Evolutionary conservation across 2,797 vertebrate species (phyloP), one percentile per base, ranked within the genome.

Genomic region (Hoplostethus mediterraneus): DNA sequence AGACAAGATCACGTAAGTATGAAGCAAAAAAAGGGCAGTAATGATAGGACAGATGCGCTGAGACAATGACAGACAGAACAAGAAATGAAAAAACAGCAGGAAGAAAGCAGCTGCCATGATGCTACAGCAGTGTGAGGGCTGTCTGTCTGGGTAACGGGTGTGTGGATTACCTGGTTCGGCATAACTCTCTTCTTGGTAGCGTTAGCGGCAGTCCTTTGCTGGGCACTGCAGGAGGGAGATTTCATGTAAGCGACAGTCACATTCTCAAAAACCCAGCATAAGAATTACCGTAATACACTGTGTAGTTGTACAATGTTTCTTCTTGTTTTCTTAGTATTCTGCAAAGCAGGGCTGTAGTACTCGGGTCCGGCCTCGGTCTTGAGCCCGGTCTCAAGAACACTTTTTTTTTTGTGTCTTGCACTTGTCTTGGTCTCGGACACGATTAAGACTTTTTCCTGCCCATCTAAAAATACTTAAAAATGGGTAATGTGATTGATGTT

Each of bases 111-210:
- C 11, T 40, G 54, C 36, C 63, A 1, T 17, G 51, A 64, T 21
- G 49, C 57, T 63, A 10, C 25, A 68, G 42, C 14, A 47, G 21
- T 51, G 59, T 44, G 56, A 59, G 25, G 13, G 28, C 14, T n/a
- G n/a, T n/a, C n/a, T n/a, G n/a, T n/a, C n/a, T n/a, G n/a, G n/a
- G n/a, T n/a, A n/a, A n/a, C 3, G n/a, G 54, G 54, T 14, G 45
- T 51, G 17, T 25, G 17, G 36, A 30, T 63, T 94, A 98, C 97
- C 97, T 99, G 97, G 66, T 99, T 98, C 0, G 97, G 97, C 82
- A 99, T 94, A 11, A 96, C 95, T 73, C 97, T 95, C 90, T 99
- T 99, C 95, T 99, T 99, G 89, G 95, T 97, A 58, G 94, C 92
- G 0, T 91, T 89, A 48, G 97, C 95, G 0, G 95, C 95, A 42